Conservation (phyloP, 2,888 invertebrate genomes). For the Seira ritae region DNA sequence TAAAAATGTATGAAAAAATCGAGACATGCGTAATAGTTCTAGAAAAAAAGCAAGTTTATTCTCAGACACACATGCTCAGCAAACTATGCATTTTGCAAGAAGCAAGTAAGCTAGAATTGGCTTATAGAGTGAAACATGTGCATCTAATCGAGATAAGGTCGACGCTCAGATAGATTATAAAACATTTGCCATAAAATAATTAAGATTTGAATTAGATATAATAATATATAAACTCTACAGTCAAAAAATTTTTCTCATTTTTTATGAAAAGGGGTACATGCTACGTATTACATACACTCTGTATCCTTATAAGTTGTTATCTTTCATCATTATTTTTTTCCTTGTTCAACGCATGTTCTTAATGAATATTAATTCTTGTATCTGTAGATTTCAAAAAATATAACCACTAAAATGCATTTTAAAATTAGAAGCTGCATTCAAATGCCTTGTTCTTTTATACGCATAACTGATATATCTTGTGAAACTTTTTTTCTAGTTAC, state of each 20-base stretch:
- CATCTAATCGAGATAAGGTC: neutral
- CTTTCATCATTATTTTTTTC: no score
- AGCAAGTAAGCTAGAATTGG: neutral
- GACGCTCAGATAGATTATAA: neutral
- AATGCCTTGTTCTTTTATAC: neutral
- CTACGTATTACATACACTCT: neutral
- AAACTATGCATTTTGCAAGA: slow-evolving; percentile 41
- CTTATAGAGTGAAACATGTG: neutral
- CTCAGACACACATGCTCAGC: slow-evolving; percentile 52
- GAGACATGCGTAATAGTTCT: slow-evolving; percentile 43
- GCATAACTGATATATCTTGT: neutral
- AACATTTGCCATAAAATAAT: neutral
- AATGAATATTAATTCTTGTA: no score
- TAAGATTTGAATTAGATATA: neutral
- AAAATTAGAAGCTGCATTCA: no score
- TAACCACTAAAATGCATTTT: neutral
- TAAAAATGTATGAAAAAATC: slow-evolving; percentile 22
- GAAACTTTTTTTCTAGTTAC: neutral
- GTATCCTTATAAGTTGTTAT: neutral
- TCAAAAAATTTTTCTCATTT: neutral
- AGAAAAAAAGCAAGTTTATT: slow-evolving; percentile 33
- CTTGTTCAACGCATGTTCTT: no score
- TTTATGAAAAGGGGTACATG: neutral
- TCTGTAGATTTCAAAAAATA: neutral
- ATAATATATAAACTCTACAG: no score